Evolutionary conservation across 2,797 vertebrate genomes (phyloP).

Genomic region (Mormyrus proboscirostris): DNA sequence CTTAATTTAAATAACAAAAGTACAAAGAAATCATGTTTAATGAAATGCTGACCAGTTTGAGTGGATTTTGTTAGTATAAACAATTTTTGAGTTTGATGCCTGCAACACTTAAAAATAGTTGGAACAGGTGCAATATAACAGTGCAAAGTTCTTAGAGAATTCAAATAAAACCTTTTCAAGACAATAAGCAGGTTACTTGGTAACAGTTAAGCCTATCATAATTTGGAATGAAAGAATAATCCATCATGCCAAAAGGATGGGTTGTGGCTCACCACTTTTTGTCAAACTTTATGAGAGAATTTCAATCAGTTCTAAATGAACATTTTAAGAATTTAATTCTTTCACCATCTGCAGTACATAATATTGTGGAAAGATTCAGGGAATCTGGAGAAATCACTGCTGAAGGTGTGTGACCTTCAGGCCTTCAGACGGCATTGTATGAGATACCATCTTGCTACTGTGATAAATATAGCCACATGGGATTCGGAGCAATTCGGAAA

Average conservation of each 20-base stretch:
- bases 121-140: neutral
- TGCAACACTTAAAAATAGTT: neutral
- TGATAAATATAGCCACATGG: neutral
- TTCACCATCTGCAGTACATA: neutral
- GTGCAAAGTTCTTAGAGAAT: neutral
- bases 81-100: neutral
- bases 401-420: neutral
- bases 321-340: neutral
- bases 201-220: neutral
- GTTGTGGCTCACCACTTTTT: neutral
- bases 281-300: neutral
- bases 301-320: neutral
- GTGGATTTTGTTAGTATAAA: neutral
- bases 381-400: neutral
- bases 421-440: neutral
- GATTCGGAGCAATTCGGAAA: neutral
- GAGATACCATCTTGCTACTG: neutral
- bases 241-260: neutral
- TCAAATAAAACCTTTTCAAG: neutral
- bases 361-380: neutral
- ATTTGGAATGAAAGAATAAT: neutral
- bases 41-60: neutral
- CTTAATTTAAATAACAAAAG: neutral
- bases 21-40: neutral
- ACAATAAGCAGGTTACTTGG: neutral